Evolutionary conservation across 2,113 vertebrate genomes (phyloP), one percentile per base, ranked within the genome.

Genomic region (Sceloporus undulatus): DNA sequence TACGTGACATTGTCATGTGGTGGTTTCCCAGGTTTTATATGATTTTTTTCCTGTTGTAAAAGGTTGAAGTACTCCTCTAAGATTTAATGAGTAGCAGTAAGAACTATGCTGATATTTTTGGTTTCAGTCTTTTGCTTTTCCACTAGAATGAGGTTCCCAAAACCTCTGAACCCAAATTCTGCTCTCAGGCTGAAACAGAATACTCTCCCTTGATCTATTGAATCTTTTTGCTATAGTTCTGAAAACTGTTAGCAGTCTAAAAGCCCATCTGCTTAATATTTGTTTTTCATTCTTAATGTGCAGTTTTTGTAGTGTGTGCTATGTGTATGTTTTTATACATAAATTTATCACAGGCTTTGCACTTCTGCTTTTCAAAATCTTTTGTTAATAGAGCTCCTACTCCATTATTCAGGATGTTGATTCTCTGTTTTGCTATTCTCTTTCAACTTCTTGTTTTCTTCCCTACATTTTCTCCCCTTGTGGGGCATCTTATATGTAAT

Each of bases 381-480:
- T 84, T 71, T 84, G 68, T 84, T 84, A 73, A 84, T 73, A 68
- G 68, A 84, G 18, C 29, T 19, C 19, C 42, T 54, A 5, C 48
- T 84, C 40, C 40, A 19, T 71, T 83, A 83, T 83, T 71, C 82
- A 84, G 68, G 16, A 73, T 73, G 68, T 73, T 73, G 42, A 27
- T 56, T 73, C 82, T 83, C 1, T 83, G 25, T 83, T 81, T 34
- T 65, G 11, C 56, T 81, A 40, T 65, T 83, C 65, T 52, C 82
- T 71, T 83, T 83, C 66, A 84, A 71, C 82, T 84, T n/a, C 48
- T 84, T 38, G 29, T 70, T 84, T 73, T 73, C 4, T 10, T 27
- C 29, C 21, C 16, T 18, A 71, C 27, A 52, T 2, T 21, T 19
- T 23, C 29, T 11, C 19, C 21, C 82, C 68, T 70, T 9, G 68